Evolutionary conservation across 2,888 invertebrate genomes (phyloP), one percentile per base, ranked within the genome.

Genomic region (Sarcophaga carnaria): DNA sequence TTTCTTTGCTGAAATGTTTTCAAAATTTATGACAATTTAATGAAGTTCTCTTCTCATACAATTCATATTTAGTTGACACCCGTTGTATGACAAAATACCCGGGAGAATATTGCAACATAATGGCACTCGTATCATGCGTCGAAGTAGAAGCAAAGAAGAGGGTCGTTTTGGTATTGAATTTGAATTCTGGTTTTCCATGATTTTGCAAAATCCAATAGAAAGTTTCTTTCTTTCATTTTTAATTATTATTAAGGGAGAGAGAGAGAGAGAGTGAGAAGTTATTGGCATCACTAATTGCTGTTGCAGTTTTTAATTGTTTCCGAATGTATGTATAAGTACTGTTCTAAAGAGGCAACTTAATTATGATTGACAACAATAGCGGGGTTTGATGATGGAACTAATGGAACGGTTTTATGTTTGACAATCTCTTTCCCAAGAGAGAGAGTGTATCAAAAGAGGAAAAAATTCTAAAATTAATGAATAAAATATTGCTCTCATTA

Each of bases 291-390:
- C 84, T 81, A 87, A 87, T 87, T 80, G 71, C 49, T 72, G 59
- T 67, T 74, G 84, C 74, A 84, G 80, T 87, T 77, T 71, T 62
- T 12, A 67, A 66, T 37, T 47, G 63, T 78, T 62, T 54, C 69
- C 49, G 1, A 2, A 37, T 2, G 10, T 37, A 37, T 6, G 1
- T 37, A 22, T 49, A 59, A 72, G 54, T 14, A 22, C 49, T n/a
- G 77, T 67, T 60, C 67, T 75, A 78, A 71, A 81, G 77, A 89
- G 91, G 90, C 89, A 89, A 89, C 89, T 90, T 93, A 92, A 92
- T 93, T 93, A 89, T 91, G 92, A 92, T 92, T 93, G 93, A 93
- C 93, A 91, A 90, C 90, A 89, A 79, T 89, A 86, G 80, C 76
- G 82, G 80, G 74, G 78, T 71, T 76, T 71, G 37, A 37, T 37